phyloP scores from a whole-genome alignment of 2,797 vertebrate genomes.

The Etheostoma perlongum region DNA sequence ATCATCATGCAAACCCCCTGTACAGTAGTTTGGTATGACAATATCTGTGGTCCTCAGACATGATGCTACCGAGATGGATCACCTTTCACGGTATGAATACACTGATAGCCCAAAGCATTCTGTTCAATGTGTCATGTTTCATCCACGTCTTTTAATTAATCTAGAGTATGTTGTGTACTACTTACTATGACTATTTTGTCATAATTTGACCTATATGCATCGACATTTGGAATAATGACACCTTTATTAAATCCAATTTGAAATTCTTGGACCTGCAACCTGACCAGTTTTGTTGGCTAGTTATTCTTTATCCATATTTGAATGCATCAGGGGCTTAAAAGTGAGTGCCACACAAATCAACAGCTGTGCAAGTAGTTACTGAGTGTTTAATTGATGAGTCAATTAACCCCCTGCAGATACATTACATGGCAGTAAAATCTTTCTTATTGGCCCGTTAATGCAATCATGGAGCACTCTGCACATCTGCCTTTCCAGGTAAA shows the following conservation, averaged over 20 bases:
- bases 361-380: constrained; percentile 17
- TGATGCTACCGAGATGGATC: neutral
- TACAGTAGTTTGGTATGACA: constrained; percentile 1
- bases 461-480: neutral
- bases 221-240: neutral
- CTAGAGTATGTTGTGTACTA: constrained; percentile 1
- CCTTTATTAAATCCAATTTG: constrained; percentile 9
- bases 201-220: neutral
- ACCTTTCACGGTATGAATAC: neutral
- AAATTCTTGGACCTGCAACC: constrained; percentile 5
- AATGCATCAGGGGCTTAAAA: neutral
- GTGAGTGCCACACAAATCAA: neutral
- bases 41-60: constrained; percentile 1
- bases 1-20: neutral
- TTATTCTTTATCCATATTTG: no score
- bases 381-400: constrained; percentile 25
- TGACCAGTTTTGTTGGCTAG: constrained; percentile 8
- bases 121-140: constrained; percentile 19
- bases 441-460: constrained; percentile 11
- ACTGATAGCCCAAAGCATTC: constrained; percentile 7
- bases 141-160: constrained; percentile 26
- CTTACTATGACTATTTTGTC: neutral
- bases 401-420: constrained; percentile 31
- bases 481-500: constrained; percentile 51
- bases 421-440: constrained; percentile 16